Evolutionary conservation across 1,140 invertebrate species (phyloP), one percentile per base, ranked within the genome.

Genomic region (Whitmania pigra): DNA sequence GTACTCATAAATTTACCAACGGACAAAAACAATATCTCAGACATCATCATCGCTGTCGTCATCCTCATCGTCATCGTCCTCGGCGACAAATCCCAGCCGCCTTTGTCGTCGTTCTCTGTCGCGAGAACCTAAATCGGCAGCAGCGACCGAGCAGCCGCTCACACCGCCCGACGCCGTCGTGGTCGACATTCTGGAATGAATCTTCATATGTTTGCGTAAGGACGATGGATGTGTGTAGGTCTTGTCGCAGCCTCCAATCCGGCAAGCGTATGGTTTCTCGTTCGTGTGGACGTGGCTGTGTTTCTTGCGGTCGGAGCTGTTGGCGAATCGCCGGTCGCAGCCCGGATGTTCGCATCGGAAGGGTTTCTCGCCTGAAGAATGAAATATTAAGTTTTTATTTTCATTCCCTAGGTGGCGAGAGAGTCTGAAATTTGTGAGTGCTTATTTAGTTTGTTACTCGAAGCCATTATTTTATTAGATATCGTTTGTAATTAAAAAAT

Each of bases 191-290:
- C 57, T 67, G n/a, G 25, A 53, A 55, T 71, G 71, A 20, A 71
- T 63, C 71, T 71, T 71, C 55, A 60, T 60, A 55, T 71, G 71
- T 22, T 71, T 71, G 17, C 71, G 40, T 74, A 97, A 86, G 53
- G 92, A 94, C 53, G 90, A 93, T 13, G 94, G 94, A 82, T 97
- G 94, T 27, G 94, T 97, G 85, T 97, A 97, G 63, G 90, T 93
- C 84, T 97, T 97, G 86, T 95, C 93, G 84, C 93, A 96, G 76
- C 93, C 93, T 70, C 88, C 86, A 49, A 94, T 88, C 73, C 92
- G 88, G 84, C 94, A 97, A 84, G 92, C 94, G 87, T 97, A 97
- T 20, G 94, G 94, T 83, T 96, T 97, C 84, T 96, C 92, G n/a
- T 90, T 93, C 20, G 93, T 95, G 85, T 97, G 94, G 22, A 97